Conservation (phyloP, 2,113 vertebrate species). For the Anolis carolinensis region DNA sequence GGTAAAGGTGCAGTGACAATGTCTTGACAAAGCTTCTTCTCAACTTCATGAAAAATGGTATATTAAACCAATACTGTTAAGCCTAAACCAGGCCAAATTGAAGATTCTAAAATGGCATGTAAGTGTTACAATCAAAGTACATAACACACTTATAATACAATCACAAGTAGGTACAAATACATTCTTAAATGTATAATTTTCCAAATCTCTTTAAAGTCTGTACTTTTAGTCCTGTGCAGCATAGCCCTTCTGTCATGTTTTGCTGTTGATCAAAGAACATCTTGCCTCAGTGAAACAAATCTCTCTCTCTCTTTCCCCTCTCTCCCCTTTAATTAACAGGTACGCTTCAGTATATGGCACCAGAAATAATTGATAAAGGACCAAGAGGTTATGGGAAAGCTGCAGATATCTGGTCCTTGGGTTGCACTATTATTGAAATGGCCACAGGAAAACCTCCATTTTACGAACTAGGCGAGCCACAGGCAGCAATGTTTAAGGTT, state of each 20-base stretch:
- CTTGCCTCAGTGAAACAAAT: conserved; percentile 15
- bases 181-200: not conserved
- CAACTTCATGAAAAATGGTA: not conserved
- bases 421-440: conserved; percentile 99
- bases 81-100: not conserved
- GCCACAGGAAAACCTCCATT: conserved; percentile 97
- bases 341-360: conserved; percentile 98
- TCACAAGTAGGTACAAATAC: not conserved
- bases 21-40: not conserved
- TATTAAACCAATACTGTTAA: not conserved
- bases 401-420: conserved; percentile 98
- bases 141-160: no score
- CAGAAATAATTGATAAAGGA: conserved; percentile 98
- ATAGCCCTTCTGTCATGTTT: conserved; percentile 20
- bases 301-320: not conserved
- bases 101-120: not conserved
- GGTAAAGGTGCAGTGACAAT: no score
- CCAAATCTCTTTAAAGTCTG: not conserved
- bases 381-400: conserved; percentile 96
- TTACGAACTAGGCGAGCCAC: conserved; percentile 96
- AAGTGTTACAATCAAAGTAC: not conserved
- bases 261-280: conserved; percentile 18
- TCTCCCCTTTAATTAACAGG: conserved; percentile 75
- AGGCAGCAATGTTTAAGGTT: conserved; percentile 99
- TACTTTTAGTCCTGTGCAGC: not conserved